These are phyloP conservation scores for Mellilla xanthometata DNA, from an alignment of 2,888 invertebrate genomes.

Conservation along the genomic window DNA sequence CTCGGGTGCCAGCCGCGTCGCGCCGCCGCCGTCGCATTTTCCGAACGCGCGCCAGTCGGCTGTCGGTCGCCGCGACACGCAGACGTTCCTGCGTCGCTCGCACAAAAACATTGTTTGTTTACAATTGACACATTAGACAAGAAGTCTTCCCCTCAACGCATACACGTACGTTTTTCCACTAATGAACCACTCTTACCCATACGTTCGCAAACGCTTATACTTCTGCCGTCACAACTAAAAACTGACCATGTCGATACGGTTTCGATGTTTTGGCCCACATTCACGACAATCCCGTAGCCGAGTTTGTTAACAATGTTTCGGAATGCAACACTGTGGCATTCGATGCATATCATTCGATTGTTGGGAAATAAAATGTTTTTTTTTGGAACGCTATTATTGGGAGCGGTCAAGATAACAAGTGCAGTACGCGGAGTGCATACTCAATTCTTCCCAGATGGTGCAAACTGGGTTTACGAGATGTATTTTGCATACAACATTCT, in stretches of 20 bases:
- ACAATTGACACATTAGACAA: conserved; percentile 59
- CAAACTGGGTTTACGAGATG: conserved; percentile 21
- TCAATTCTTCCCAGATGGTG: conserved; percentile 26
- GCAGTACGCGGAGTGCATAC: conserved; percentile 9
- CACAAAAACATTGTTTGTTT: conserved; percentile 61
- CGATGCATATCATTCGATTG: conserved; percentile 19
- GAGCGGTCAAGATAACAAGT: conserved; percentile 9
- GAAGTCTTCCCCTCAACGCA: conserved; percentile 58
- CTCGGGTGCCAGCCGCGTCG: conserved; percentile 29
- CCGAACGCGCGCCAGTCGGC: conserved; percentile 55
- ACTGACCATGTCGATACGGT: conserved; percentile 33
- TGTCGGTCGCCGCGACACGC: conserved; percentile 62
- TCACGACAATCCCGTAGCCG: conserved; percentile 21
- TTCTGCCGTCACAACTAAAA: conserved; percentile 23
- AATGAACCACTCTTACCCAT: conserved; percentile 13
- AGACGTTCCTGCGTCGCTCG: conserved; percentile 46
- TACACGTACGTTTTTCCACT: conserved; percentile 54
- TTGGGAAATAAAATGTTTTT: conserved; percentile 12
- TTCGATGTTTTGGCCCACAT: conserved; percentile 44
- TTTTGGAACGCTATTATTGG: conserved; percentile 9
- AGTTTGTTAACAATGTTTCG: conserved; percentile 19
- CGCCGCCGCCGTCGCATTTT: conserved; percentile 42
- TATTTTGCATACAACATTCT: conserved; percentile 16
- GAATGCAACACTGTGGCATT: conserved; percentile 10
- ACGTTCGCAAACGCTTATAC: not conserved